Evolutionary conservation across 1,140 invertebrate species (phyloP), one percentile per base, ranked within the genome.

Genomic region (Oedothorax gibbosus): DNA sequence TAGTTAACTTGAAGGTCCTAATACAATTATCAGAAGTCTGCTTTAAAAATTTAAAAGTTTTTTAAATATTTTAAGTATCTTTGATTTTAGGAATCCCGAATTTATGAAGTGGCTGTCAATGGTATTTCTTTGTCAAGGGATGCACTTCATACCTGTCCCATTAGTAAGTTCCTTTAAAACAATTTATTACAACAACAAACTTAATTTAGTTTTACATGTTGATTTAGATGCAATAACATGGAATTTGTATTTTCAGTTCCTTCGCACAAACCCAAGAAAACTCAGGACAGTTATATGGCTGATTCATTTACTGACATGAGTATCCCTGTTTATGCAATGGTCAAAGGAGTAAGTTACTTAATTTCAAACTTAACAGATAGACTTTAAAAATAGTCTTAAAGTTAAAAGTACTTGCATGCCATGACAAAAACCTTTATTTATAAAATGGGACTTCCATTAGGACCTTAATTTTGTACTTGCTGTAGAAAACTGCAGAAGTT

Each of bases 301-400:
- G 85, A 86, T 62, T 85, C 85, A 49, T 87, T 89, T 73, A 87
- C 82, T 18, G 90, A 92, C 80, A 89, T 92, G 84, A 90, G 89
- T 86, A 96, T 98, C 77, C 97, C 97, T 56, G 97, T 99, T 15
- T 99, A 97, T 90, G 96, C 97, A n/a, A 98, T 96, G 60, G 95
- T 99, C 20, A 98, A 98, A 93, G 97, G 96, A 90, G 95, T 96
- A 90, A 91, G 90, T 91, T 57, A 64, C 35, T 35, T 35, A 35
- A 35, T 35, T 1, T 35, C 5, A 35, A 35, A 35, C 1, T 35
- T 35, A 35, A 35, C 5, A 35, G 35, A 35, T 1, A 5, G 35
- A 35, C 35, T 35, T 35, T 60, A 60, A 15, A 10, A 10, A 60
- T 60, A 15, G 15, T 60, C 9, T 60, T 15, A 60, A 60, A 9